phyloP scores from a whole-genome alignment of 2,888 invertebrate genomes.

The Pammene aurita region DNA sequence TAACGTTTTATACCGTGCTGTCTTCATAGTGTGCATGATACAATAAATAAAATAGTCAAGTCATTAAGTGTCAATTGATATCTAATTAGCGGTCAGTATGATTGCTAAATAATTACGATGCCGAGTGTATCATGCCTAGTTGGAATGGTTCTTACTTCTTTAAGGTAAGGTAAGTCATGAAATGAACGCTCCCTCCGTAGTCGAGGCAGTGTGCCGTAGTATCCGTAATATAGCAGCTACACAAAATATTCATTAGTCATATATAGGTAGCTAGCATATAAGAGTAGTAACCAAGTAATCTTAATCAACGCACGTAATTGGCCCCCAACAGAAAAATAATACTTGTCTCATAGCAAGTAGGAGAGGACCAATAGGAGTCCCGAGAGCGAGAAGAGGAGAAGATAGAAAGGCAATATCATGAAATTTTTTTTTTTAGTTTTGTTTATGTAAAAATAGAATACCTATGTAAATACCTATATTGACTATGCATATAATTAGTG shows the following conservation, averaged over 20 bases:
- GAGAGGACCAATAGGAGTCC: too few relatives aligned
- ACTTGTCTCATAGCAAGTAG: too few relatives aligned
- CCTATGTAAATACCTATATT: too few relatives aligned
- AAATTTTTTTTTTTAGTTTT: too few relatives aligned
- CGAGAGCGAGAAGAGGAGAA: too few relatives aligned
- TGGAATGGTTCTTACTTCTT: constrained; percentile 86
- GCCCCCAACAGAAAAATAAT: too few relatives aligned
- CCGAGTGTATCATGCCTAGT: constrained; percentile 61
- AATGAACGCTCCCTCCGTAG: constrained; percentile 90
- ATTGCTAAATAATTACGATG: constrained; percentile 48
- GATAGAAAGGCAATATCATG: too few relatives aligned
- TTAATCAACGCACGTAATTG: too few relatives aligned
- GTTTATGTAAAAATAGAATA: too few relatives aligned
- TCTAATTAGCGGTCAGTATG: constrained; percentile 48
- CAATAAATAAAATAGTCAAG: constrained; percentile 38
- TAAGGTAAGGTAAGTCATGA: constrained; percentile 89
- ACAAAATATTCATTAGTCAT: constrained; percentile 56
- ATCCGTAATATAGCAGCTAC: constrained; percentile 88
- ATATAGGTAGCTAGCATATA: not conserved
- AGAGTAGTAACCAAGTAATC: too few relatives aligned
- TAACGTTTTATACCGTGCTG: constrained; percentile 46
- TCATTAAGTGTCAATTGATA: constrained; percentile 46
- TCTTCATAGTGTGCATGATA: constrained; percentile 47
- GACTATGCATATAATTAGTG: too few relatives aligned
- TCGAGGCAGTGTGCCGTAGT: constrained; percentile 88